These are phyloP conservation scores for Eilema depressum DNA, from an alignment of 2,888 invertebrate species.

Conservation along the genomic window DNA sequence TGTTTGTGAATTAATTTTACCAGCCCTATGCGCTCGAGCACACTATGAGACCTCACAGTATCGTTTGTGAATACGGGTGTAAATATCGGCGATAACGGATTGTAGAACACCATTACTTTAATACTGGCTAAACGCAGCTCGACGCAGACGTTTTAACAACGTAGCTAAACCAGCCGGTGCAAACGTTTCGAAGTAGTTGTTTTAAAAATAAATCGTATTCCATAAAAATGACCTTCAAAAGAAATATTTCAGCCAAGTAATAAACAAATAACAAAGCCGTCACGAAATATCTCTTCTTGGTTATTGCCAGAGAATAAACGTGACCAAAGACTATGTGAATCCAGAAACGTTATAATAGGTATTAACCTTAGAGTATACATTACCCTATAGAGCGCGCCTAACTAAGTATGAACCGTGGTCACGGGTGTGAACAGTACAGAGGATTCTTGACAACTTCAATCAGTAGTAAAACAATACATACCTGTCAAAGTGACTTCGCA, in stretches of 20 bases:
- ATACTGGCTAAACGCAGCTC: neutral
- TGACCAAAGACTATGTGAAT: slow-evolving; percentile 39
- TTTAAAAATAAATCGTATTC: slow-evolving; percentile 42
- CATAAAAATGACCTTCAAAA: slow-evolving; percentile 44
- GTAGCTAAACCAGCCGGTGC: slow-evolving; percentile 8
- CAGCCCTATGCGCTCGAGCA: no score
- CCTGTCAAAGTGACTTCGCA: no score
- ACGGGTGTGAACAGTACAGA: no score
- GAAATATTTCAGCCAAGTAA: slow-evolving; percentile 50
- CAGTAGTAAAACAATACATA: no score
- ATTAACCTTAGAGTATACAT: no score
- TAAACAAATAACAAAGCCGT: slow-evolving; percentile 52
- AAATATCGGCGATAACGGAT: no score
- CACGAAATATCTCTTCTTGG: slow-evolving; percentile 50
- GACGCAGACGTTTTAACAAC: neutral
- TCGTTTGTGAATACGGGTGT: no score
- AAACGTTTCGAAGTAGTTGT: slow-evolving; percentile 23
- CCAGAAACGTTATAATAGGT: neutral
- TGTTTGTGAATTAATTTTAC: no score
- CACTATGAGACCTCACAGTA: no score
- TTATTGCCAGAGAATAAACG: slow-evolving; percentile 50
- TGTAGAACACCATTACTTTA: neutral
- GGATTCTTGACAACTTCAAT: no score
- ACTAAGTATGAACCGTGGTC: no score
- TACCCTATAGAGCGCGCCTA: no score